Evolutionary conservation across 2,797 vertebrate species (phyloP), one percentile per base, ranked within the genome.

Genomic region (Anisognathus igniventris): DNA sequence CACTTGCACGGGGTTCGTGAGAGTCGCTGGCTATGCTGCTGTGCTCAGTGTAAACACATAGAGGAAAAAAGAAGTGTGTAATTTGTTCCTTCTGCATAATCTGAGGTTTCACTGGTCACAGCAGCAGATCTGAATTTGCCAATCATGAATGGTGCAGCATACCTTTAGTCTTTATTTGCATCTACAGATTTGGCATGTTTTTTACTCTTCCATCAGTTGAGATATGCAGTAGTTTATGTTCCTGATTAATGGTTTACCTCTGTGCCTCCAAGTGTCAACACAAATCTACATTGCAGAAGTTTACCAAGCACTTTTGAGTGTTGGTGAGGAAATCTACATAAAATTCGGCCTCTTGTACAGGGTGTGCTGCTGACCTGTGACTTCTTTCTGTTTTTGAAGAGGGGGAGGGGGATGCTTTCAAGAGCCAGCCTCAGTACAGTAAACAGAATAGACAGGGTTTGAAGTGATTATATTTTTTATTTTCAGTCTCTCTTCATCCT

Each of bases 231-330:
- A 10, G 72, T 64, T 93, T 83, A 40, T 40, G 48, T 85, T 76
- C 74, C 37, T 84, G 79, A 95, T 96, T 95, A 96, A 92, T 96
- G 85, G 79, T 95, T 95, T 93, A 96, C 86, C 86, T 95, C 82
- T 94, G 62, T 95, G 88, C 94, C 62, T 75, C 42, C 65, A 89
- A 67, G 67, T 92, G 81, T 79, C 83, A 80, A 87, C 73, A 90
- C 81, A 96, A 96, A 80, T 80, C 40, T 80, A 40, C 74, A 14
- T 39, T 92, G 73, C 47, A 39, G 25, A 79, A 91, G 86, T 70
- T 91, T 96, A 87, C 61, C 70, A 72, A 88, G 80, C 81, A 54
- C 56, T 90, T 87, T 64, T 85, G 86, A 88, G 64, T 89, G 70
- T 61, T 6, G 15, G 67, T 96, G 57, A 94, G 78, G 88, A 96